Evolutionary conservation across 2,797 vertebrate species (phyloP), one percentile per base, ranked within the genome.

Genomic region (Corythornis leucogaster): DNA sequence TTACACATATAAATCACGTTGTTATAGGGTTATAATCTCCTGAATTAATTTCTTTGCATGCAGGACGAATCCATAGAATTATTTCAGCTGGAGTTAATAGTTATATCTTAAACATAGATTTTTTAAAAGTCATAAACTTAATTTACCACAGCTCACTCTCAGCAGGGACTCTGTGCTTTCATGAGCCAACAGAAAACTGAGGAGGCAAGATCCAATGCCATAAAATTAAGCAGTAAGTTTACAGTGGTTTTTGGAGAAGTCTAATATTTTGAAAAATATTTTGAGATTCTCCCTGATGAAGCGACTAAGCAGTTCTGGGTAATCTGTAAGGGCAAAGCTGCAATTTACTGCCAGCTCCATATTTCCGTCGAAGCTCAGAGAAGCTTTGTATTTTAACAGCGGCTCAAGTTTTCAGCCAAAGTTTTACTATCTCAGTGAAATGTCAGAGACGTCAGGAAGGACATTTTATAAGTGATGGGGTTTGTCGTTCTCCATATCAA

Each of bases 101-200:
- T 38, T 83, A 26, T 30, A 71, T 69, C 33, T 89, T 73, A 82
- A 70, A 85, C 33, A 68, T 12, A 31, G 30, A 9, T 38, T 57
- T 76, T 78, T 89, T 53, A 35, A 7, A 67, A 69, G 64, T 69
- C 22, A 80, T 80, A 80, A 81, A 91, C 46, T 64, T 67, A 57
- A 62, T 87, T 91, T 80, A 73, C 64, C 68, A n/a, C 91, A 90
- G 68, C 51, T 89, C 54, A 63, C 68, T 82, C 6, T 66, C 91
- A 80, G 64, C 80, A 42, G 64, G 42, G 11, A 68, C 57, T 85
- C 55, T 28, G 4, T 21, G 42, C 42, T 79, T 31, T 87, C 50
- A 16, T 12, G 30, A 85, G 48, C n/a, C 82, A 87, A 90, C 3
- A 19, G 51, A 74, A 91, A 48, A 70, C 1, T 54, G 55, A 82